Evolutionary conservation across 2,888 invertebrate species (phyloP), one percentile per base, ranked within the genome.

Genomic region (Nemoura dubitans): DNA sequence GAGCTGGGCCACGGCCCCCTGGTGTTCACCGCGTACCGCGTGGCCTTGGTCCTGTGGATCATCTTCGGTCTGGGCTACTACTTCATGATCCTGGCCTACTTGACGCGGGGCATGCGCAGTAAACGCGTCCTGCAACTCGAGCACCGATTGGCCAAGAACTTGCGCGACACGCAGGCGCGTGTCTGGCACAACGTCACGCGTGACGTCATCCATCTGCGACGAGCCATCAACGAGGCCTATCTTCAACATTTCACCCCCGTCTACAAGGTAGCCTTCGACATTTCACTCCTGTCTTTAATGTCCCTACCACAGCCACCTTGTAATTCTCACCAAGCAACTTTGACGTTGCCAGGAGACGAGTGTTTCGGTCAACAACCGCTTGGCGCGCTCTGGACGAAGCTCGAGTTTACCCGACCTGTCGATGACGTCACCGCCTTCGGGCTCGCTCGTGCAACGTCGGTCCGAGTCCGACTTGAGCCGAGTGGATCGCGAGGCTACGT

Each of bases 1-100:
- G 88, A 86, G 10, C 87, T 88, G 16, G 84, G 77, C n/a, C 43
- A 84, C 83, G 78, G 87, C 7, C 77, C 42, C n/a, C 83, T 42
- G 0, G 28, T 76, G 87, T 94, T 94, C 90, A 95, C 94, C 90
- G 93, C 94, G 88, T 98, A 98, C 92, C 95, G 97, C 91, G 94
- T 96, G 87, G 96, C 96, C 89, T 93, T 98, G 0, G 94, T 98
- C 43, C 91, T 96, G 30, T 98, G 98, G 98, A 97, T 98, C 86
- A 96, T 97, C 87, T 97, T 97, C 90, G 98, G 98, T 0, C 93
- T 98, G 88, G 98, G 98, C 0, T 98, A 98, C 91, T 94, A 97
- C 81, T 95, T 97, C 29, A 98, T 98, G 98, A 94, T 97, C 82
- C 94, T 97, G 89, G 96, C 96, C 0, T 97, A 97, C 90, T 96